A percentile compares a stretch with the other conserved stretches of the same genome.
phyloP scores from a whole-genome alignment of 2,888 invertebrate genomes.

The Polydesmus complanatus region DNA sequence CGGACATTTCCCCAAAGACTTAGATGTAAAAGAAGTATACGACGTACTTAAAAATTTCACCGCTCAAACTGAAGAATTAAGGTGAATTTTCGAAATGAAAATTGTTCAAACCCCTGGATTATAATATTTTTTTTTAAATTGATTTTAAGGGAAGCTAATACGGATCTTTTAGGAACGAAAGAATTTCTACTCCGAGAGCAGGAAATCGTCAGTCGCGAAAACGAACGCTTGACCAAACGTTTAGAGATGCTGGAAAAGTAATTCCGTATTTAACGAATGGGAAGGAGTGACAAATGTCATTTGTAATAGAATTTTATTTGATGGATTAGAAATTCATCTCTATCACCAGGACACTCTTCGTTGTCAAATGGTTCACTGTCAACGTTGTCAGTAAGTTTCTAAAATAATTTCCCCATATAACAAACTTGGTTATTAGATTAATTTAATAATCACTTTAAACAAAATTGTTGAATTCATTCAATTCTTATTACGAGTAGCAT shows the following conservation, averaged over 20 bases:
- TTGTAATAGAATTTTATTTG: background rate
- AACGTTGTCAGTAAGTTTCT: constrained; percentile 5
- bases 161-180: constrained; percentile 59
- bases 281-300: background rate
- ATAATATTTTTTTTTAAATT: constrained; percentile 34
- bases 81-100: constrained; percentile 25
- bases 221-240: constrained; percentile 72
- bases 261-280: too few relatives aligned
- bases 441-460: too few relatives aligned
- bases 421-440: too few relatives aligned
- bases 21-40: constrained; percentile 52
- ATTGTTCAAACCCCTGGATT: background rate
- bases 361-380: constrained; percentile 6
- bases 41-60: constrained; percentile 75
- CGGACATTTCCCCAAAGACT: constrained; percentile 16
- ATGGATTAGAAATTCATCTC: background rate
- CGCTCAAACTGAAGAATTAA: constrained; percentile 36
- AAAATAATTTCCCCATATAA: too few relatives aligned
- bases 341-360: constrained; percentile 1
- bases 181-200: constrained; percentile 75
- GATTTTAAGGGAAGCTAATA: constrained; percentile 65
- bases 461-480: too few relatives aligned
- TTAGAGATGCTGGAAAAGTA: constrained; percentile 41
- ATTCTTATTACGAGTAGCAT: too few relatives aligned
- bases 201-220: constrained; percentile 76